Percentiles rank a stretch among this genome's conserved stretches.
These are phyloP conservation scores for Trachops cirrhosus DNA, from an alignment of 2,797 vertebrate genomes.

Conservation along the genomic window DNA sequence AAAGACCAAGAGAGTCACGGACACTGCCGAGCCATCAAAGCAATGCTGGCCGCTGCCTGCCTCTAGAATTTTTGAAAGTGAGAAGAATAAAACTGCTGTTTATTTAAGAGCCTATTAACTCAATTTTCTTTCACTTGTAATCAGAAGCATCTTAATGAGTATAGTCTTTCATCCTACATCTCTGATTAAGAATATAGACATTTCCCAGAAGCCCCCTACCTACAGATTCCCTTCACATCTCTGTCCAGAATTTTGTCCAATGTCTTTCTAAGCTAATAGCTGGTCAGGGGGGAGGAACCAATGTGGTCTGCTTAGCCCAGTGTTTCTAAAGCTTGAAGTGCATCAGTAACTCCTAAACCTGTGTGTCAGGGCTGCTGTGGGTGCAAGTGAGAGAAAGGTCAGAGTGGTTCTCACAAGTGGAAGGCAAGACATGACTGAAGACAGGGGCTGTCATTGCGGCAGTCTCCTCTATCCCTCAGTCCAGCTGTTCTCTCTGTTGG, in stretches of 20 bases:
- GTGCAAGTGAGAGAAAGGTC: background rate
- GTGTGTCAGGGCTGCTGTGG: background rate
- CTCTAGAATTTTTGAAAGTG: background rate
- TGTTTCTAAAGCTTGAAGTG: background rate
- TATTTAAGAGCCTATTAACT: background rate
- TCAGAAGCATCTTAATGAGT: background rate
- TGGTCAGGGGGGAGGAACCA: background rate
- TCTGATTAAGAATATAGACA: background rate
- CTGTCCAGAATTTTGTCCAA: background rate
- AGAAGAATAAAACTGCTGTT: background rate
- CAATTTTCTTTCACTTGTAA: slow-evolving; percentile 12
- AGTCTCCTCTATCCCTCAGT: background rate
- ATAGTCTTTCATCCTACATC: background rate
- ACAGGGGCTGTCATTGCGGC: background rate
- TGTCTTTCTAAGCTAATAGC: background rate
- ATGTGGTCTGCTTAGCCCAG: background rate
- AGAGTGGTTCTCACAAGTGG: background rate
- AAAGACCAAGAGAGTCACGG: background rate
- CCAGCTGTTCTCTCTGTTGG: background rate
- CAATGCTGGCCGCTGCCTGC: background rate
- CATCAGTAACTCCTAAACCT: background rate
- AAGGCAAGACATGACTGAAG: background rate
- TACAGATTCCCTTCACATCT: background rate
- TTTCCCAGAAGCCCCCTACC: background rate
- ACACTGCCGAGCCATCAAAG: background rate